These are phyloP conservation scores for Adelphocoris suturalis DNA, from an alignment of 2,888 invertebrate species.

Conservation along the genomic window DNA sequence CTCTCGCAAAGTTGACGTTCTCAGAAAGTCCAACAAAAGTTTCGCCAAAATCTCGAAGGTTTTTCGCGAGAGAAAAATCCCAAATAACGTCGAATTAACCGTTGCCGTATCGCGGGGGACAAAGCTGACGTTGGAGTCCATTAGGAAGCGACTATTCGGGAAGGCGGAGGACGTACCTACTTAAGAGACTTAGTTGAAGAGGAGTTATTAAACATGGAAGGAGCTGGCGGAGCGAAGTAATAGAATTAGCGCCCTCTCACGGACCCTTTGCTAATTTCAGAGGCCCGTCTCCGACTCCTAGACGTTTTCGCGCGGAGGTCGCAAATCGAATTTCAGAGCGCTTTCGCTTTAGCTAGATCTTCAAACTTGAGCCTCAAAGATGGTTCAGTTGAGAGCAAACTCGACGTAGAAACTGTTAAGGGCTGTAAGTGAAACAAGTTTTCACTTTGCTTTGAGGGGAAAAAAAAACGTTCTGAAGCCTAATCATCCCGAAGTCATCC, in stretches of 20 bases:
- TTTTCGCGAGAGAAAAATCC: background rate
- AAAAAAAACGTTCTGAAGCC: too few species aligned
- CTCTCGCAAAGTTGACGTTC: background rate
- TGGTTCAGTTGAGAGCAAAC: background rate
- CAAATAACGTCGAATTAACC: background rate
- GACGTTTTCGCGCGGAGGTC: background rate
- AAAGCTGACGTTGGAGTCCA: conserved; percentile 47
- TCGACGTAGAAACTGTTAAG: background rate
- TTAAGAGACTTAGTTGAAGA: conserved; percentile 46
- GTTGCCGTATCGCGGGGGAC: conserved; percentile 12
- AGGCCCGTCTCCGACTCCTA: conserved; percentile 30
- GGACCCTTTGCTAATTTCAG: conserved; percentile 49
- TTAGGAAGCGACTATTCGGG: background rate
- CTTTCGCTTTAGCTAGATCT: conserved; percentile 16
- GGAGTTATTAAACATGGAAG: conserved; percentile 51
- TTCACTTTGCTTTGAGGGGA: too few species aligned
- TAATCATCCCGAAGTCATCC: too few species aligned
- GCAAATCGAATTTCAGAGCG: conserved; percentile 25
- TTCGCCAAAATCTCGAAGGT: conserved; percentile 2
- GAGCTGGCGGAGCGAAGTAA: conserved; percentile 46
- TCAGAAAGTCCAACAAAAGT: background rate
- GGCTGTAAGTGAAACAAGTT: background rate
- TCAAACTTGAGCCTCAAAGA: conserved; percentile 18
- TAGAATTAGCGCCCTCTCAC: conserved; percentile 54
- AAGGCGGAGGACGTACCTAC: conserved; percentile 32